Evolutionary conservation across 2,113 vertebrate species (phyloP), one percentile per base, ranked within the genome.

Genomic region (Poicephalus gulielmi): DNA sequence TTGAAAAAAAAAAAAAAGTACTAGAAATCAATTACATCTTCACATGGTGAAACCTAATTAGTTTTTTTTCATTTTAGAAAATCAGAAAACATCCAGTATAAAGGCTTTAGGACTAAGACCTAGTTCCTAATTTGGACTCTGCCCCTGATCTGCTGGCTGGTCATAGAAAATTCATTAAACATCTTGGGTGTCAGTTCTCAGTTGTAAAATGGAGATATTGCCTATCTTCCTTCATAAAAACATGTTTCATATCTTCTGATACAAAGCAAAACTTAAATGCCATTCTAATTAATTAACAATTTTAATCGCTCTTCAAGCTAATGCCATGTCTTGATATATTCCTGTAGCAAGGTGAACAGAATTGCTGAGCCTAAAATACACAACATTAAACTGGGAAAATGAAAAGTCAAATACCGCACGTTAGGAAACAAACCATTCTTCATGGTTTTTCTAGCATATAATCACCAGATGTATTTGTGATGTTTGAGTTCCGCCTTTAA

Each of bases 91-190:
- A 43, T 75, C 13, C 28, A 55, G 1, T 68, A 57, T 68, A 74
- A 86, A 85, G 64, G 18, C 64, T 95, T 94, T 94, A 88, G 59
- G 70, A 80, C 55, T 67, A 82, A 85, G 49, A 89, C 78, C 59
- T 96, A 71, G 35, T 55, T 84, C n/a, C 46, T 88, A 41, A 75
- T 76, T 82, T 74, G 73, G 25, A 63, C 91, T 92, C 73, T 83
- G 7, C 20, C 22, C 30, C 55, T 46, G 11, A 55, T 74, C 30
- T 78, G 2, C 76, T 84, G 33, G 12, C 19, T 75, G 46, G 71
- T 25, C 30, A 13, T 15, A 71, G 25, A 60, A 93, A 77, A 11
- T 71, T 69, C 8, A 10, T 81, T 86, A 50, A 46, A 14, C 67
- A 39, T 59, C 23, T 41, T 80, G 11, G 43, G 3, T 78, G 41